Evolutionary conservation across 2,888 invertebrate genomes (phyloP).

Genomic region (Idaea straminata): DNA sequence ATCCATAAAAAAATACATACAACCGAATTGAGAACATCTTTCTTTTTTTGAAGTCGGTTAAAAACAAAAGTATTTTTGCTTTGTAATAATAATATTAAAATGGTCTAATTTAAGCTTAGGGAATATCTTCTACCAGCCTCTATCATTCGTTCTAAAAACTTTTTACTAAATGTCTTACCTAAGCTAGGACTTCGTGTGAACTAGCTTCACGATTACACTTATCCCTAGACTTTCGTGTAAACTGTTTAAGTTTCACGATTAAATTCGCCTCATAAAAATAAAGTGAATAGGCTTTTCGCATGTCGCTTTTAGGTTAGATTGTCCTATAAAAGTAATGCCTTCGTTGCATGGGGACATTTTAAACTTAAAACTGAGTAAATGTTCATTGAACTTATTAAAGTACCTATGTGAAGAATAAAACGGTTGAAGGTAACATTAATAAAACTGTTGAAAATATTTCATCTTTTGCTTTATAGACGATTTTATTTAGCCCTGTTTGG

Average conservation of each 20-base stretch:
- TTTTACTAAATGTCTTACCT: background rate
- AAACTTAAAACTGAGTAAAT: background rate
- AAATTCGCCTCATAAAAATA: constrained; percentile 2
- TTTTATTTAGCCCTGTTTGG: no score
- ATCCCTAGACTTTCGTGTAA: constrained; percentile 3
- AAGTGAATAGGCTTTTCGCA: constrained; percentile 9
- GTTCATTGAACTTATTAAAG: constrained; percentile 4
- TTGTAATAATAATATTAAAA: no score
- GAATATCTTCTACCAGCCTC: no score
- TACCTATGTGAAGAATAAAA: background rate
- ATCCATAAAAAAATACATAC: no score
- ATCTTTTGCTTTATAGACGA: no score
- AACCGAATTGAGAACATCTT: no score
- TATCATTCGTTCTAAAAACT: no score
- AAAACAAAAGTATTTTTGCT: no score
- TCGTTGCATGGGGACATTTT: background rate
- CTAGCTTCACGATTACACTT: background rate
- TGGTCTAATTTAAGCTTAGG: no score
- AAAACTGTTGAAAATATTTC: no score
- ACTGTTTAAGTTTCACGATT: constrained; percentile 6
- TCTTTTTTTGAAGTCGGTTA: no score
- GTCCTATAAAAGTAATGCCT: background rate
- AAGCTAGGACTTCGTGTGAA: background rate
- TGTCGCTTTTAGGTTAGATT: background rate
- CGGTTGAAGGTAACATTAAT: background rate